These are phyloP conservation scores for Lycodopsis pacificus DNA, from an alignment of 2,797 vertebrate genomes.

Conservation along the genomic window DNA sequence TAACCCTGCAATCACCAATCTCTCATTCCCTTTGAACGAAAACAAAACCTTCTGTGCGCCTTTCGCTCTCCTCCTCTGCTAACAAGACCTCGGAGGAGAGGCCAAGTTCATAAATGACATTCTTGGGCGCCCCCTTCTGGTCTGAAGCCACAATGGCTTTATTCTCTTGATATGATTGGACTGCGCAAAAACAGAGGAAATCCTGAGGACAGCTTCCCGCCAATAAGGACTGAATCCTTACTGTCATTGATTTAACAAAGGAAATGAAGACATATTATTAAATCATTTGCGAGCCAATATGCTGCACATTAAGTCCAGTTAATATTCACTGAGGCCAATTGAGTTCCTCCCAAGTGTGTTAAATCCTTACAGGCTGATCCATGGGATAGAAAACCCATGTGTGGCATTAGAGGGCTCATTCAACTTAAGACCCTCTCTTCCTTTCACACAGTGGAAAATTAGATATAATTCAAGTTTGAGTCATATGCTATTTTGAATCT, in stretches of 20 bases:
- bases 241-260: slow-evolving; percentile 48
- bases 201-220: slow-evolving; percentile 3
- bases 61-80: slow-evolving; percentile 2
- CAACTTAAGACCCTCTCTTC: slow-evolving; percentile 62
- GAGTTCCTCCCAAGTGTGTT: slow-evolving; percentile 48
- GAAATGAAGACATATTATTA: slow-evolving; percentile 65
- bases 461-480: slow-evolving; percentile 29
- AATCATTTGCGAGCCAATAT: slow-evolving; percentile 54
- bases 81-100: not conserved
- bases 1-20: not conserved
- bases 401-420: slow-evolving; percentile 51
- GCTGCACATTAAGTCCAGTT: slow-evolving; percentile 58
- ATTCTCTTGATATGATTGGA: not conserved
- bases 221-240: slow-evolving; percentile 31
- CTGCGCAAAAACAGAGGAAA: slow-evolving; percentile 1
- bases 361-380: slow-evolving; percentile 53
- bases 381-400: slow-evolving; percentile 47
- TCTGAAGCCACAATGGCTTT: not conserved
- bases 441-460: slow-evolving; percentile 65
- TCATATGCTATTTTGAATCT: slow-evolving; percentile 21
- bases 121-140: slow-evolving; percentile 82
- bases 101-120: slow-evolving; percentile 49
- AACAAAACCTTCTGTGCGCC: not conserved
- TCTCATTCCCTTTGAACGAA: not conserved
- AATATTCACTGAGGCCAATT: slow-evolving; percentile 52